phyloP scores from a whole-genome alignment of 1,140 invertebrate genomes.

The Gryon sp. region DNA sequence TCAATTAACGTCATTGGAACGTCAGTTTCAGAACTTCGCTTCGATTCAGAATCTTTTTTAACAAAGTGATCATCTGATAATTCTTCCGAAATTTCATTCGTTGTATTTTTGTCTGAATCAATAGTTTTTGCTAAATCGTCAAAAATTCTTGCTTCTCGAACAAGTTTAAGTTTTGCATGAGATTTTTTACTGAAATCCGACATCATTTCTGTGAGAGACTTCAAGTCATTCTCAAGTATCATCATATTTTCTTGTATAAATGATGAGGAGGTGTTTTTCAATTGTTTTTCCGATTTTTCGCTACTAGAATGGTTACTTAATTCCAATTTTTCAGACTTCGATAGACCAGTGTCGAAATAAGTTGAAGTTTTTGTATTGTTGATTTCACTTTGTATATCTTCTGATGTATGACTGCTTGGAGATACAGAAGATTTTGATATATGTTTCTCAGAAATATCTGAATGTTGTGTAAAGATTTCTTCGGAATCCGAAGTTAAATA shows the following conservation, averaged over 20 bases:
- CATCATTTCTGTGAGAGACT: constrained; percentile 76
- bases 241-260: constrained; percentile 77
- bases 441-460: constrained; percentile 22
- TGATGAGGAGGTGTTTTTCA: too few species aligned
- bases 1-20: constrained; percentile 10
- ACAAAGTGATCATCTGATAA: constrained; percentile 30
- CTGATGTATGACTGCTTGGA: constrained; percentile 58
- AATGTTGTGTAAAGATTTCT: constrained; percentile 57
- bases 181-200: constrained; percentile 73
- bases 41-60: constrained; percentile 2
- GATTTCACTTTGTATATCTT: constrained; percentile 58
- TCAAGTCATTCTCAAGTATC: constrained; percentile 74
- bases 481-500: constrained; percentile 49
- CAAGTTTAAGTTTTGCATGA: constrained; percentile 61
- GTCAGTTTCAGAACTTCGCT: background rate
- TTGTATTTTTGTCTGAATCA: constrained; percentile 61
- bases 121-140: constrained; percentile 31
- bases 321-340: constrained; percentile 13
- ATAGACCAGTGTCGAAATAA: background rate
- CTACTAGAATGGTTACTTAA: background rate
- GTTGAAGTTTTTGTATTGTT: constrained; percentile 19
- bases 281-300: background rate
- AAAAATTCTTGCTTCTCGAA: constrained; percentile 35
- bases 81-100: constrained; percentile 71
- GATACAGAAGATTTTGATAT: constrained; percentile 45